Base-by-base conservation (phyloP, 2,797 vertebrate genomes). In the Lepidocolaptes lacrymiger region DNA sequence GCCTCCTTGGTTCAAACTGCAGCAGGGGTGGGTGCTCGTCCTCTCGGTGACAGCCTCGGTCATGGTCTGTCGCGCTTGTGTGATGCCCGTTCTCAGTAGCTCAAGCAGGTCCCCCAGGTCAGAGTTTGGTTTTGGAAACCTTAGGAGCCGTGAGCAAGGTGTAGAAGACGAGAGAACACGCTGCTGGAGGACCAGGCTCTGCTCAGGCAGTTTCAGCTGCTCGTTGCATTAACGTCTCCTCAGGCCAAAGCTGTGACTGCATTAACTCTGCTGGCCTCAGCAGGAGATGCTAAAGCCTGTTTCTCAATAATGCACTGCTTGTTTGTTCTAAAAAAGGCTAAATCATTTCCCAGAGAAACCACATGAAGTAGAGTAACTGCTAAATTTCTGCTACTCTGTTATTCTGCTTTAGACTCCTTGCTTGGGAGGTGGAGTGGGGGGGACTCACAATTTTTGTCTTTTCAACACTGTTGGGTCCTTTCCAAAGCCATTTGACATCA, bases 111-210 rank as follows among this genome's bases (percentile, higher is more conserved):
- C 2, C 12, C n/a, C 9, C 34, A 1, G 55, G 3, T 3, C 26
- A 0, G 63, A 10, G 51, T 2, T 9, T 39, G 69, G n/a, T 0
- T 48, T 3, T 30, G 37, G 37, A 6, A 68, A 6, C 17, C 3
- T 10, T 9, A 26, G 21, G 19, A 63, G 30, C 58, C 48, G 58
- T 4, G 59, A 68, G 67, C 17, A 5, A 55, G 62, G 41, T 2
- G 39, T 1, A 28, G 75, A 30, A 9, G 44, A 4, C 2, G 9
- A 49, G 51, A 82, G 63, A 36, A 3, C 7, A 5, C 18, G 0
- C 43, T 1, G 3, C 24, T 67, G 78, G 20, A 80, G 61, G 46
- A 59, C 6, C 6, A 0, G 1, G 15, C 34, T 83, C 41, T 67
- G 30, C 79, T 76, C 1, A 4, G 23, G 36, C 27, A 5, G 5